A percentile compares a stretch with the other conserved stretches of the same genome.
Conservation (phyloP, 2,888 invertebrate genomes). For the Nudaria mundana region DNA sequence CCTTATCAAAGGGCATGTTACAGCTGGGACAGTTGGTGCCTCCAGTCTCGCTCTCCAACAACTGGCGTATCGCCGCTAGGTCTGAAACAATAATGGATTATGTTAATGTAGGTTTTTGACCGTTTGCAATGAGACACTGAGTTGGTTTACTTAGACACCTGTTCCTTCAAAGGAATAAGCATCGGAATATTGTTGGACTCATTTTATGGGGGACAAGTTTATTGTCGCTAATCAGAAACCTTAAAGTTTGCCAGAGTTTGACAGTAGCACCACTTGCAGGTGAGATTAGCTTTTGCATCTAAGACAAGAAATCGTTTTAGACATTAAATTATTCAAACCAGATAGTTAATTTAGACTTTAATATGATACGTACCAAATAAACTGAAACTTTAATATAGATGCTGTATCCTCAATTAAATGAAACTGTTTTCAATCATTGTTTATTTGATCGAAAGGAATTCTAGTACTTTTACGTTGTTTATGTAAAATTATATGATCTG, state of each 20-base stretch:
- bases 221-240: too few relatives aligned
- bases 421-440: too few relatives aligned
- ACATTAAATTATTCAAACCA: slow-evolving; percentile 57
- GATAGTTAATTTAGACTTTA: slow-evolving; percentile 48
- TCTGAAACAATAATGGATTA: slow-evolving; percentile 81
- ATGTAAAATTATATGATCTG: slow-evolving; percentile 16
- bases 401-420: slow-evolving; percentile 44
- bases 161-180: too few relatives aligned
- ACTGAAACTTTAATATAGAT: slow-evolving; percentile 50
- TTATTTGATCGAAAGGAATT: too few relatives aligned
- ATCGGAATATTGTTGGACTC: too few relatives aligned
- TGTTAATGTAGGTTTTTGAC: slow-evolving; percentile 29
- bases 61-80: slow-evolving; percentile 90
- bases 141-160: slow-evolving; percentile 40
- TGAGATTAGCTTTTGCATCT: too few relatives aligned
- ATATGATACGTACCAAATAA: slow-evolving; percentile 36
- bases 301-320: slow-evolving; percentile 56
- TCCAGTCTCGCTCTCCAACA: slow-evolving; percentile 88
- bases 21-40: slow-evolving; percentile 90
- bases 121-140: slow-evolving; percentile 34
- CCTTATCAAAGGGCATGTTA: slow-evolving; percentile 97
- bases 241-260: too few relatives aligned
- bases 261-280: too few relatives aligned
- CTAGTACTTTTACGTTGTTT: slow-evolving; percentile 28
- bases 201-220: too few relatives aligned